Evolutionary conservation across 2,888 invertebrate species (phyloP).

Genomic region (Anthrax anthrax): DNA sequence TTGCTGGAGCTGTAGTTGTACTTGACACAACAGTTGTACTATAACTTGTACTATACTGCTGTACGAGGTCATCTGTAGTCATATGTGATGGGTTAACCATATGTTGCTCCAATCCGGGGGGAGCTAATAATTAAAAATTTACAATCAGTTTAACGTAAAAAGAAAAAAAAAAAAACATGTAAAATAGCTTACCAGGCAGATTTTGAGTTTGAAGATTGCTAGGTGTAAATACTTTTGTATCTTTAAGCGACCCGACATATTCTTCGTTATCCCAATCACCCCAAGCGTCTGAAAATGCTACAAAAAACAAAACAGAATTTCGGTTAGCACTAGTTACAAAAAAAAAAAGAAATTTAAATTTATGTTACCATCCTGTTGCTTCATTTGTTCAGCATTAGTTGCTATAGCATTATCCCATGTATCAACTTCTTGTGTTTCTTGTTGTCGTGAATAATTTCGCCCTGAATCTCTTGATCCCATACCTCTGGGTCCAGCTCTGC

Average conservation of each 20-base stretch:
- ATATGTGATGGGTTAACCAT: slow-evolving; percentile 24
- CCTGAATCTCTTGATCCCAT: slow-evolving; percentile 16
- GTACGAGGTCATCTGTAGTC: slow-evolving; percentile 21
- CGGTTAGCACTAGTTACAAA: background rate
- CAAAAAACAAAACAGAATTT: background rate
- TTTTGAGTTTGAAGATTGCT: slow-evolving; percentile 36
- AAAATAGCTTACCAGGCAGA: slow-evolving; percentile 18
- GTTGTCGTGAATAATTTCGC: slow-evolving; percentile 22
- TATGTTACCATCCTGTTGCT: slow-evolving; percentile 15
- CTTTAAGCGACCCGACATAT: slow-evolving; percentile 85
- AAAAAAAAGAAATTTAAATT: slow-evolving; percentile 6
- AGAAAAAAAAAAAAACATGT: background rate
- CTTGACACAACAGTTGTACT: slow-evolving; percentile 22
- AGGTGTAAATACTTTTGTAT: slow-evolving; percentile 84
- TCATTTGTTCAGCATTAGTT: slow-evolving; percentile 26
- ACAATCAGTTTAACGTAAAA: background rate
- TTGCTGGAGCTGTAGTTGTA: slow-evolving; percentile 21
- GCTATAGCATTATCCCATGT: slow-evolving; percentile 43
- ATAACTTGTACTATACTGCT: slow-evolving; percentile 22
- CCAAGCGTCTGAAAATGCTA: slow-evolving; percentile 36
- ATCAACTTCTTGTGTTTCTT: slow-evolving; percentile 37
- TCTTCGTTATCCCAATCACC: slow-evolving; percentile 84
- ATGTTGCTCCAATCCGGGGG: slow-evolving; percentile 35
- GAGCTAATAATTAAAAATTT: slow-evolving; percentile 30
- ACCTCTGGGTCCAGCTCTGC: slow-evolving; percentile 21